Evolutionary conservation across 2,113 vertebrate genomes (phyloP).

Genomic region (Phaetusa simplex): DNA sequence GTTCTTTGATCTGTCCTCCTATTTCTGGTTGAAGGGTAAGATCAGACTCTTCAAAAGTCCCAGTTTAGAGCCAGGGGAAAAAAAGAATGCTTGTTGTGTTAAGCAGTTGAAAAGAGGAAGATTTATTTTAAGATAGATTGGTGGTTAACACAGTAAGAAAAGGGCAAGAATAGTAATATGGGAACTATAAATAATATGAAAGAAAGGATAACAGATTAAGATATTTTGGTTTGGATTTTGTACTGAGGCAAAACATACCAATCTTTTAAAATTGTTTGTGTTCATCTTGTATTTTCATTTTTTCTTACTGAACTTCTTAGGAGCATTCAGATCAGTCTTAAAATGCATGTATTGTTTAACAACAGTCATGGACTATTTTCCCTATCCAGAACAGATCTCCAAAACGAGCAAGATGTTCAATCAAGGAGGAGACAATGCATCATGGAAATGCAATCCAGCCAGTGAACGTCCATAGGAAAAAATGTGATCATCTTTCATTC

Average conservation of each 20-base stretch:
- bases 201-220: background rate
- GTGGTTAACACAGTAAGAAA: background rate
- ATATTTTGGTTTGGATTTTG: background rate
- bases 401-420: background rate
- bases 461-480: background rate
- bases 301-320: background rate
- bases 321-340: background rate
- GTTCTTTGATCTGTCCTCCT: slow-evolving; percentile 7
- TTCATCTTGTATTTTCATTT: background rate
- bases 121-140: slow-evolving; percentile 8
- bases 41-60: slow-evolving; percentile 1
- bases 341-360: background rate
- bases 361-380: background rate
- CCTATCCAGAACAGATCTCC: background rate
- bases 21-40: background rate
- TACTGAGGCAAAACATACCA: background rate
- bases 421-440: background rate
- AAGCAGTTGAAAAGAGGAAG: background rate
- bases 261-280: background rate
- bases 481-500: background rate
- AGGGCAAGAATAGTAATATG: background rate
- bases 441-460: background rate
- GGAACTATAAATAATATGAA: background rate
- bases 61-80: background rate
- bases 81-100: background rate